Percentiles rank a stretch among this genome's conserved stretches.
Conservation (phyloP, 2,113 vertebrate species). For the Pogonocichla stellata region DNA sequence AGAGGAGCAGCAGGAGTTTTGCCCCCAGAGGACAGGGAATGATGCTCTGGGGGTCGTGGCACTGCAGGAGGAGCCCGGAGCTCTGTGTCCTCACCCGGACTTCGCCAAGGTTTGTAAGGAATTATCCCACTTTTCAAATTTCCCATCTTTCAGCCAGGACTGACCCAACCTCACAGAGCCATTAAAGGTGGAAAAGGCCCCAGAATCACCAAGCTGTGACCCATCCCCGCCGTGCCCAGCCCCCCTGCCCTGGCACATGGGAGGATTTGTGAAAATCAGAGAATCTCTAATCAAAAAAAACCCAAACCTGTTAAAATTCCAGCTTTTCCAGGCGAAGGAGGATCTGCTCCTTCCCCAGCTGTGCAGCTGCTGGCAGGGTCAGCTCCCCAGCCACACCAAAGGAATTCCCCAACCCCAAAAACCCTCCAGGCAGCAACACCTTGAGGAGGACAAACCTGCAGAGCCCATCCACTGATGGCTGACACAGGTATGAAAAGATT, state of each 20-base stretch:
- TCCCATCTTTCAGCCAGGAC: neutral
- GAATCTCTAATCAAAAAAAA: neutral
- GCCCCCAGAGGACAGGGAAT: neutral
- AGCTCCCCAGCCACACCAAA: neutral
- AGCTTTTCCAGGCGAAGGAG: neutral
- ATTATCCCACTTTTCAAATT: neutral
- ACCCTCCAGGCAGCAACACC: neutral
- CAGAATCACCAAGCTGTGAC: neutral
- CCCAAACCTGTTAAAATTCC: neutral
- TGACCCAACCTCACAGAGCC: neutral
- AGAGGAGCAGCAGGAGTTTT: neutral
- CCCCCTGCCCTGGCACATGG: accelerated
- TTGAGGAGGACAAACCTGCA: neutral
- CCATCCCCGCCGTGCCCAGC: accelerated
- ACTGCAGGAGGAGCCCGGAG: neutral
- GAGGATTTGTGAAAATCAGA: neutral
- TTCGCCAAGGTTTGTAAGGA: neutral
- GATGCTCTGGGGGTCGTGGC: neutral
- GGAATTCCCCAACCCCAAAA: neutral
- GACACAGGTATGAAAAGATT: neutral
- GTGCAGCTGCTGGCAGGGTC: neutral
- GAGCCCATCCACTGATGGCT: neutral
- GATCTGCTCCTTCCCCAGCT: neutral
- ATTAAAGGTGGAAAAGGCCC: neutral
- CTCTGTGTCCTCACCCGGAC: neutral